Evolutionary conservation across 2,113 vertebrate genomes (phyloP), one percentile per base, ranked within the genome.

Genomic region (Piliocolobus tephrosceles): DNA sequence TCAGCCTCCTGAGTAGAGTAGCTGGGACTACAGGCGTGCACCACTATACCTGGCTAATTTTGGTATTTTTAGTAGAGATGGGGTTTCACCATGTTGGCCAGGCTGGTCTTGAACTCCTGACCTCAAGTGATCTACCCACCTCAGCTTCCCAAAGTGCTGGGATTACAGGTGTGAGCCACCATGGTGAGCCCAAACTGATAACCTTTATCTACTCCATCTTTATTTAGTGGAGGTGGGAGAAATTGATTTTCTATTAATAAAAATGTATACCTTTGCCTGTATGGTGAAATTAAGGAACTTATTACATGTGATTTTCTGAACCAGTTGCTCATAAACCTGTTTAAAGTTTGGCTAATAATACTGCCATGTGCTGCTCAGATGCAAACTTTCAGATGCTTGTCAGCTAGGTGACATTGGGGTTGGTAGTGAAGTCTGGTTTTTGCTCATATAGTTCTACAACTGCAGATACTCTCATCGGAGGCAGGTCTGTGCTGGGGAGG

Each of bases 251-350:
- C 61, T 80, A 11, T 66, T 91, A 88, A 80, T 80, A 72, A 87
- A 72, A 83, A 68, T 27, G 58, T 9, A 32, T 43, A 8, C 55
- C 7, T 91, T 78, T 85, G 80, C 35, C 83, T 91, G 3, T 93
- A 8, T 86, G 47, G 94, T 95, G 79, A 86, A 92, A 95, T 92
- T 76, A 84, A 95, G 35, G 38, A 17, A 43, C 66, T 94, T 94
- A 95, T 93, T 86, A 43, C 12, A 58, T 45, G 10, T 61, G 47
- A 72, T 55, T 76, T 95, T 90, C 30, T 75, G 75, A 90, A 72
- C 55, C 84, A 88, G 30, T 32, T 83, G n/a, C 91, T 91, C 45
- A 27, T 58, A 87, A 58, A 58, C 64, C 50, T 79, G 32, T 52
- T 61, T 85, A 79, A 82, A 78, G 50, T 89, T 79, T 55, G 10